Conservation (phyloP, 2,113 vertebrate genomes). For the Progne subis region DNA sequence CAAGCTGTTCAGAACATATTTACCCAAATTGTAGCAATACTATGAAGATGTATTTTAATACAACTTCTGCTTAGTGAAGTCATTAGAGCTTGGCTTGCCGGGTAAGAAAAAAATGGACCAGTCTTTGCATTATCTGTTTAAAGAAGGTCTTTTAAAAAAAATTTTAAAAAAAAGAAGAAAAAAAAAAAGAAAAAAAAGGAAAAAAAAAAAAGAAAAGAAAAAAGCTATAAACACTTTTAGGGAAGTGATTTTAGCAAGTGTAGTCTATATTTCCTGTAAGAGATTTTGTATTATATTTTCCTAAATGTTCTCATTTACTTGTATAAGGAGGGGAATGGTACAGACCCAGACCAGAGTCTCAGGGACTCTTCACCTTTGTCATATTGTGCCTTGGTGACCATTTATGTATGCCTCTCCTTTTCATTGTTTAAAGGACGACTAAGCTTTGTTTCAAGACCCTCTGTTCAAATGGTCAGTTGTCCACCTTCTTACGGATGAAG, state of each 20-base stretch:
- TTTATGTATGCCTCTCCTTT: conserved; percentile 64
- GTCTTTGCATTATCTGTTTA: conserved; percentile 71
- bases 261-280: conserved; percentile 91
- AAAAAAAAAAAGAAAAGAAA: not conserved
- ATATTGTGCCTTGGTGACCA: conserved; percentile 91
- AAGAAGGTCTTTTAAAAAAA: conserved; percentile 74
- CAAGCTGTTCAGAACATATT: conserved; percentile 72
- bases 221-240: conserved; percentile 78
- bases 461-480: conserved; percentile 36
- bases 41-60: conserved; percentile 72
- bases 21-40: conserved; percentile 77
- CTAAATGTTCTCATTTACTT: conserved; percentile 89
- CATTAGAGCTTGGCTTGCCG: conserved; percentile 79
- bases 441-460: conserved; percentile 39
- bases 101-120: conserved; percentile 74
- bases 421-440: conserved; percentile 49
- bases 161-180: not conserved
- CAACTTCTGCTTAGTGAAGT: conserved; percentile 77
- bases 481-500: conserved; percentile 28
- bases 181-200: conserved; percentile 1
- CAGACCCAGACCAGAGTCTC: conserved; percentile 79
- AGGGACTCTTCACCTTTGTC: conserved; percentile 84
- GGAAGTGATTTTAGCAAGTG: conserved; percentile 79
- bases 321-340: conserved; percentile 80
- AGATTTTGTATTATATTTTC: conserved; percentile 99